Conservation (phyloP, 2,888 invertebrate genomes). For the Andrena marginata region DNA sequence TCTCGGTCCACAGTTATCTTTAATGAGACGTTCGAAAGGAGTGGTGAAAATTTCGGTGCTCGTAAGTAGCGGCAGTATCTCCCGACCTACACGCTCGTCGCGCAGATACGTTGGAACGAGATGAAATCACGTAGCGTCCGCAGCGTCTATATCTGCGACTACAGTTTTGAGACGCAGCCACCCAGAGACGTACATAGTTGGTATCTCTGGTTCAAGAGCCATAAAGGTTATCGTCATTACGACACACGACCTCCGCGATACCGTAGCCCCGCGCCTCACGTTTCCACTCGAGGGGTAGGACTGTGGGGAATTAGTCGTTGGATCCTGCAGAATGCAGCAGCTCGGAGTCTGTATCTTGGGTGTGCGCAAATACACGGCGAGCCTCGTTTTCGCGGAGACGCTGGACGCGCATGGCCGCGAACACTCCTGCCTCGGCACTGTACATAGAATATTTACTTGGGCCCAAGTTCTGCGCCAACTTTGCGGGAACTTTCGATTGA, state of each 20-base stretch:
- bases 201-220: constrained; percentile 77
- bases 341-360: constrained; percentile 36
- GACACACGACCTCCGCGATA: constrained; percentile 74
- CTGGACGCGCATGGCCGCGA: constrained; percentile 12
- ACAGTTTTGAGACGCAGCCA: constrained; percentile 58
- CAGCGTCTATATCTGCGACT: constrained; percentile 52
- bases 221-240: constrained; percentile 82
- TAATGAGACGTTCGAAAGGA: constrained; percentile 11
- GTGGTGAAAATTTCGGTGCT: constrained; percentile 23
- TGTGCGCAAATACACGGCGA: constrained; percentile 27
- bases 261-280: constrained; percentile 54
- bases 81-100: neutral
- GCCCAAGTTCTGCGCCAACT: constrained; percentile 38
- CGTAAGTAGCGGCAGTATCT: constrained; percentile 10
- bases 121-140: constrained; percentile 71
- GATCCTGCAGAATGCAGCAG: constrained; percentile 30
- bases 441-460: constrained; percentile 52
- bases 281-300: constrained; percentile 39
- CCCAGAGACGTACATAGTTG: constrained; percentile 56
- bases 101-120: constrained; percentile 38
- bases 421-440: constrained; percentile 11
- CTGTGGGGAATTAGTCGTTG: constrained; percentile 68
- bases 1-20: neutral
- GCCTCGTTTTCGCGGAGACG: constrained; percentile 26
- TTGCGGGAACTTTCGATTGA: constrained; percentile 52